Conservation (phyloP, 2,797 vertebrate species). For the Dromococcyx pavoninus region DNA sequence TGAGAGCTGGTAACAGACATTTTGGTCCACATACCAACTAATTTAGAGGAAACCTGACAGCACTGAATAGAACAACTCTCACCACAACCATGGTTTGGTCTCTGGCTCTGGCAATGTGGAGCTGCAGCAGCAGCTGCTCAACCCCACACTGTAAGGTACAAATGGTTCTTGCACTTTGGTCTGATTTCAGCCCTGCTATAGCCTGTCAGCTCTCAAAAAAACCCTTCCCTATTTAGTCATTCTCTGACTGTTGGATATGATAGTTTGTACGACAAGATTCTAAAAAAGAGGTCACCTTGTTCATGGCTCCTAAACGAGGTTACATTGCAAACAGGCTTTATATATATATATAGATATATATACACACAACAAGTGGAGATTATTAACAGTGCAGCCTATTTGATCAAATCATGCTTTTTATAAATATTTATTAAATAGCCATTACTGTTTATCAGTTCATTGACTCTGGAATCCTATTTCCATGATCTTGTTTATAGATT, state of each 20-base stretch:
- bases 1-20: neutral
- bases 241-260: neutral
- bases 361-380: neutral
- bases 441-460: neutral
- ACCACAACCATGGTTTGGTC: rapidly evolving
- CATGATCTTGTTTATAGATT: neutral
- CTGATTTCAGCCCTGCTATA: neutral
- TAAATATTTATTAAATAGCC: neutral
- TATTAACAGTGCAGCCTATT: neutral
- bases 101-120: neutral
- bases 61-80: neutral
- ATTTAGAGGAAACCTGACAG: neutral
- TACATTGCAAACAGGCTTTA: neutral
- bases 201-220: neutral
- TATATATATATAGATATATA: neutral
- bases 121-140: neutral
- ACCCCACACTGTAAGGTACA: rapidly evolving
- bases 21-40: neutral
- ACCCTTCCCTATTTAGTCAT: rapidly evolving
- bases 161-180: neutral
- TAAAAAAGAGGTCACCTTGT: neutral
- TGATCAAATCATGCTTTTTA: neutral
- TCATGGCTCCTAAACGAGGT: neutral
- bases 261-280: neutral
- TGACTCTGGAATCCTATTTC: neutral